Conservation (phyloP, 2,113 vertebrate species). For the Myodes glareolus region DNA sequence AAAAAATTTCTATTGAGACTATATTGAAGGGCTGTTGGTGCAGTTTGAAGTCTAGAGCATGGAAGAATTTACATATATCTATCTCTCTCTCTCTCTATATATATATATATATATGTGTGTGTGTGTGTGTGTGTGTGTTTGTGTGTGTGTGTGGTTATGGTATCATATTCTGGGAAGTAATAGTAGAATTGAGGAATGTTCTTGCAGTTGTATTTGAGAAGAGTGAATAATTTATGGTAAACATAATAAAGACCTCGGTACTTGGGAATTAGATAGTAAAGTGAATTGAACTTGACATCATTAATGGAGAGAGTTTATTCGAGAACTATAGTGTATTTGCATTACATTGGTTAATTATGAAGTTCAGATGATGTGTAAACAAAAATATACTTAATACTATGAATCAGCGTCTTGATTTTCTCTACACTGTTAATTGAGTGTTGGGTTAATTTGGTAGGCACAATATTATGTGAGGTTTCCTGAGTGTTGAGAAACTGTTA, state of each 20-base stretch:
- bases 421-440: not conserved
- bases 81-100: too few relatives aligned
- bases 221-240: not conserved
- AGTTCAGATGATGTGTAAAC: not conserved
- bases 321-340: not conserved
- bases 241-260: conserved; percentile 1
- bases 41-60: not conserved
- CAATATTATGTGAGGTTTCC: not conserved
- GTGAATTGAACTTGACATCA: not conserved
- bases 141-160: not conserved
- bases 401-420: not conserved
- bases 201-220: not conserved
- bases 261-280: conserved; percentile 6
- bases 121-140: too few relatives aligned
- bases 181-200: not conserved
- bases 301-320: not conserved
- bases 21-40: not conserved
- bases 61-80: not conserved
- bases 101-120: too few relatives aligned
- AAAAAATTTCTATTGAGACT: not conserved
- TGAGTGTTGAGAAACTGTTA: not conserved
- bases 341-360: conserved; percentile 21
- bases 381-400: not conserved
- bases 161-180: not conserved
- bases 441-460: not conserved